These are phyloP conservation scores for Chaetophractus vellerosus DNA, from an alignment of 2,797 vertebrate species.

Conservation along the genomic window DNA sequence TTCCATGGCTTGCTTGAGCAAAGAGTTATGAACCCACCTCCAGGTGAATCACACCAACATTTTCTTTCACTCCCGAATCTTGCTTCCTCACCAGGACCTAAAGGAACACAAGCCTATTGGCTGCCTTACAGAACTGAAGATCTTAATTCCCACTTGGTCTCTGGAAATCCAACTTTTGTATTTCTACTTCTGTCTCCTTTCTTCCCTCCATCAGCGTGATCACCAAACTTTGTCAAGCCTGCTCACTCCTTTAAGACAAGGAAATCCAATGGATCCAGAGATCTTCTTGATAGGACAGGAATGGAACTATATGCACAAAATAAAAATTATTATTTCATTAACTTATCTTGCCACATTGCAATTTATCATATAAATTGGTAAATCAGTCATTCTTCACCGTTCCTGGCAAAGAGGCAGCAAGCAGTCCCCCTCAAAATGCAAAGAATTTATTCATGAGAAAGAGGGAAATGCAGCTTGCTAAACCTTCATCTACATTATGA, in stretches of 20 bases:
- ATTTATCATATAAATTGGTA: constrained; percentile 13
- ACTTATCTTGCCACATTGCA: not conserved
- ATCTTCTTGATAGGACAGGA: constrained; percentile 34
- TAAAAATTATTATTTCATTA: constrained; percentile 69
- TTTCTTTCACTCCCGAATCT: not conserved
- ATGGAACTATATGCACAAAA: constrained; percentile 13
- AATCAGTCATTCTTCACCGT: not conserved
- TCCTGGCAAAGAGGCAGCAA: not conserved
- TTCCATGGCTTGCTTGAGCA: not conserved
- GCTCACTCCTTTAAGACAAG: not conserved
- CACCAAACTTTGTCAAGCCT: not conserved
- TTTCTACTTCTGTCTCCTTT: not conserved
- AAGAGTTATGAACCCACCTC: not conserved
- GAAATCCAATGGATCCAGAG: not conserved
- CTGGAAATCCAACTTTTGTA: constrained; percentile 3
- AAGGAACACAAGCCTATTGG: no score
- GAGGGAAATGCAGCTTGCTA: not conserved
- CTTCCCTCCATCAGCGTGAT: not conserved
- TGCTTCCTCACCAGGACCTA: not conserved
- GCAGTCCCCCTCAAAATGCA: not conserved
- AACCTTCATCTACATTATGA: not conserved
- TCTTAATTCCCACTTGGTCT: not conserved
- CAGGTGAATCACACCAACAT: not conserved
- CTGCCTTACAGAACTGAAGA: not conserved
- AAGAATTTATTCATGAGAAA: not conserved